Percentiles rank a stretch among this genome's conserved stretches.
These are phyloP conservation scores for Myodes glareolus DNA, from an alignment of 2,113 vertebrate species.

Conservation along the genomic window DNA sequence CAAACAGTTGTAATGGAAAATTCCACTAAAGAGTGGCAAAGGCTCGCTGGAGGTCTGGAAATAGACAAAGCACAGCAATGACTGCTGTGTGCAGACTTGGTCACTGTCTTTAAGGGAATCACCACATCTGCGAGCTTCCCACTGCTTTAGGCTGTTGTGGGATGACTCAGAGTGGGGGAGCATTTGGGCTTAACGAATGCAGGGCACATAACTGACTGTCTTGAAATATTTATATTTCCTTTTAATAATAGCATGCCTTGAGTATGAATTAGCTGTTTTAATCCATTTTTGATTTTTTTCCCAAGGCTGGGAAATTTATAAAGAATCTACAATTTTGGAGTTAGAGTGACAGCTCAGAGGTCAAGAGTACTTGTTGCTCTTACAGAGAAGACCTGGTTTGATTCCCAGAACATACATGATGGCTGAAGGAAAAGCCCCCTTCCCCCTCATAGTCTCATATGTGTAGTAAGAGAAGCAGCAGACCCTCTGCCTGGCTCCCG, in stretches of 20 bases:
- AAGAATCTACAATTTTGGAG: not conserved
- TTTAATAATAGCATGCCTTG: not conserved
- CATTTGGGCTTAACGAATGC: not conserved
- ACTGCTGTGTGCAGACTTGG: not conserved
- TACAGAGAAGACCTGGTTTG: not conserved
- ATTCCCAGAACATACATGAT: not conserved
- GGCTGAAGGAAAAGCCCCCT: too few species aligned
- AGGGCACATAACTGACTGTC: not conserved
- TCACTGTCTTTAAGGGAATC: not conserved
- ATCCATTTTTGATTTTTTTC: not conserved
- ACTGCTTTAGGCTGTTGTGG: not conserved
- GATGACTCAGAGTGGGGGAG: not conserved
- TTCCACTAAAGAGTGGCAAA: not conserved
- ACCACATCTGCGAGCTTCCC: not conserved
- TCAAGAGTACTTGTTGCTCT: not conserved
- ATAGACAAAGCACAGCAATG: not conserved
- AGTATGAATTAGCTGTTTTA: not conserved
- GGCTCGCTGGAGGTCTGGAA: not conserved
- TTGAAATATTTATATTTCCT: not conserved
- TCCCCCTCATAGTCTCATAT: not conserved
- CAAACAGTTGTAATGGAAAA: not conserved
- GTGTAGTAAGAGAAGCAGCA: too few species aligned
- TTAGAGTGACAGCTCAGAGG: not conserved
- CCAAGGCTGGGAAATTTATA: not conserved
- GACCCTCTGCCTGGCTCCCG: too few species aligned